phyloP scores from a whole-genome alignment of 2,797 vertebrate genomes.

The Lycodopsis pacificus region DNA sequence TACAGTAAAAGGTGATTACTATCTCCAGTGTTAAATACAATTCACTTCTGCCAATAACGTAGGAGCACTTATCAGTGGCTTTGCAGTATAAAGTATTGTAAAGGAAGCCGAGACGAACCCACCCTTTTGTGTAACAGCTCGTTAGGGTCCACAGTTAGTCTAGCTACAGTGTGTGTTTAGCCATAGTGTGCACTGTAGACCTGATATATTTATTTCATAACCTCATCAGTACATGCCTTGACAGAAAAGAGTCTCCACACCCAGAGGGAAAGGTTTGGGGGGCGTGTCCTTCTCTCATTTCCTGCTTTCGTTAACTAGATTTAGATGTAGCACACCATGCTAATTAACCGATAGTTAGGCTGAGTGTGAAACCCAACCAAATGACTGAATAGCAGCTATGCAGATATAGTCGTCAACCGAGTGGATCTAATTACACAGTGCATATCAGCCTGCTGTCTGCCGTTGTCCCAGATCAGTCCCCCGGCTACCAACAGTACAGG shows the following conservation, averaged over 20 bases:
- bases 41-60: constrained; percentile 4
- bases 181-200: neutral
- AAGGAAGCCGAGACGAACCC: constrained; percentile 7
- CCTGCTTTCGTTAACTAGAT: constrained; percentile 25
- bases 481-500: constrained; percentile 40
- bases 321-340: neutral
- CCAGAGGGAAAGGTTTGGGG: constrained; percentile 30
- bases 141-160: constrained; percentile 6
- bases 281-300: constrained; percentile 26
- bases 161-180: neutral
- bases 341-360: constrained; percentile 26
- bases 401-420: constrained; percentile 34
- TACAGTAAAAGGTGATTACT: constrained; percentile 28
- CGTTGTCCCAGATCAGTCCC: constrained; percentile 59
- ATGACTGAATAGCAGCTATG: constrained; percentile 53
- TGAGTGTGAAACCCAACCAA: constrained; percentile 28
- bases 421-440: constrained; percentile 67
- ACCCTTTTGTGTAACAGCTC: constrained; percentile 37
- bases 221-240: constrained; percentile 34
- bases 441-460: constrained; percentile 69
- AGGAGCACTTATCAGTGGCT: constrained; percentile 6
- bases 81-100: neutral
- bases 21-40: constrained; percentile 19
- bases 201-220: constrained; percentile 53
- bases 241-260: constrained; percentile 32